Evolutionary conservation across 23 tunicate genomes (phyloP).

Genomic region (Aplidium turbinatum): DNA sequence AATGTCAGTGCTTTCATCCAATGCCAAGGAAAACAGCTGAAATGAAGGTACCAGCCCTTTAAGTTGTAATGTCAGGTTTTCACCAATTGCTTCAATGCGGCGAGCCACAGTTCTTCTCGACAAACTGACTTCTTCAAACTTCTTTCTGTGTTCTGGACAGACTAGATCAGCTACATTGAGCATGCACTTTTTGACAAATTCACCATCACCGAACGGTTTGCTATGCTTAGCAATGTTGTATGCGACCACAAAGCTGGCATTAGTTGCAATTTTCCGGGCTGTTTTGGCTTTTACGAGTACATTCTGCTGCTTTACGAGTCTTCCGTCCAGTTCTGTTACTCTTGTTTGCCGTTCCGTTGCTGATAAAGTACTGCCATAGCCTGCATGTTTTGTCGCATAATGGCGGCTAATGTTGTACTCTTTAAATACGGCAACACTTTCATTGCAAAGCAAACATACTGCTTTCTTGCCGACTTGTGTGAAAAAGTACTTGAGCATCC

Average conservation of each 20-base stretch:
- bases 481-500: slow-evolving; percentile 73
- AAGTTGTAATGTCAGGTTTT: slow-evolving; percentile 80
- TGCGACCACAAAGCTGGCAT: slow-evolving; percentile 75
- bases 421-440: slow-evolving; percentile 69
- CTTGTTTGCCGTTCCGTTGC: slow-evolving; percentile 69
- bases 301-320: slow-evolving; percentile 70
- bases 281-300: slow-evolving; percentile 64
- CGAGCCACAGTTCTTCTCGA: slow-evolving; percentile 86
- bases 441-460: slow-evolving; percentile 40
- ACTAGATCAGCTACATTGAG: slow-evolving; percentile 56
- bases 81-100: slow-evolving; percentile 87
- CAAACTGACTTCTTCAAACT: slow-evolving; percentile 76
- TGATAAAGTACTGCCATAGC: slow-evolving; percentile 71
- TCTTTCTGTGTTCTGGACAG: slow-evolving; percentile 75
- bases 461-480: slow-evolving; percentile 59
- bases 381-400: slow-evolving; percentile 61
- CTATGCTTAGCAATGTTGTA: slow-evolving; percentile 72
- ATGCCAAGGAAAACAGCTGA: slow-evolving; percentile 80
- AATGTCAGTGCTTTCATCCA: slow-evolving; percentile 73
- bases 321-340: slow-evolving; percentile 79
- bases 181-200: slow-evolving; percentile 48
- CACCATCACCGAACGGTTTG: slow-evolving; percentile 60
- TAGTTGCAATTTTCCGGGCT: slow-evolving; percentile 73
- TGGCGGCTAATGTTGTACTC: slow-evolving; percentile 73
- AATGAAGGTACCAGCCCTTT: slow-evolving; percentile 72